Evolutionary conservation across 2,888 invertebrate species (phyloP), one percentile per base, ranked within the genome.

Genomic region (Troides oblongomaculatus): DNA sequence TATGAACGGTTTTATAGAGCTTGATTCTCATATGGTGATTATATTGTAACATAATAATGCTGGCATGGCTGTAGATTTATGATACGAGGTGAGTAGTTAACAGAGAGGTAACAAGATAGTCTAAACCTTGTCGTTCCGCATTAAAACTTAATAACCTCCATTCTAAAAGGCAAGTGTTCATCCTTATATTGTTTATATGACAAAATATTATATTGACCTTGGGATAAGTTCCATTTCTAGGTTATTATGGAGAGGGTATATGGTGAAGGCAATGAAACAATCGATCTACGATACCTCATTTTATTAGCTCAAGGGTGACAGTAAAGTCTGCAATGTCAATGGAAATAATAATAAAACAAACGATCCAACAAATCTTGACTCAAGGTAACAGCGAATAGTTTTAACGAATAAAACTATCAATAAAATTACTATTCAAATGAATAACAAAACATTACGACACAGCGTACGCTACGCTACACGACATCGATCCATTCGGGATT

Each of bases 331-430:
- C 82, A 88, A 90, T 90, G 89, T 90, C 90, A 90, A 90, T 89
- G 86, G 82, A 89, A 89, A 89, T 88, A 86, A 90, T 84, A 90
- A 86, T 89, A 89, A 90, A 89, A 90, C 88, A 90, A 92, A 91
- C 89, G 86, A 89, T 89, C 91, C 78, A 92, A 92, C 92, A 92
- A 92, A 88, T 90, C 86, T 88, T 91, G 92, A 92, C 92, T 91
- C 88, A 89, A 88, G 90, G 90, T 92, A 92, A 92, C 89, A 88
- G 88, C 82, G 82, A 82, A 87, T 87, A 90, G 91, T 90, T 91
- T 90, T 87, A 90, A 90, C 87, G 87, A 84, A 83, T 85, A 90
- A 90, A 91, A 90, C 89, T 87, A 90, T 82, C 75, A 82, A 87
- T 90, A 89, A 86, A 87, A 89, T 86, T 89, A 90, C 84, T 85